These are phyloP conservation scores for Felis catus DNA, from an alignment of 2,113 vertebrate species.

Conservation along the genomic window DNA sequence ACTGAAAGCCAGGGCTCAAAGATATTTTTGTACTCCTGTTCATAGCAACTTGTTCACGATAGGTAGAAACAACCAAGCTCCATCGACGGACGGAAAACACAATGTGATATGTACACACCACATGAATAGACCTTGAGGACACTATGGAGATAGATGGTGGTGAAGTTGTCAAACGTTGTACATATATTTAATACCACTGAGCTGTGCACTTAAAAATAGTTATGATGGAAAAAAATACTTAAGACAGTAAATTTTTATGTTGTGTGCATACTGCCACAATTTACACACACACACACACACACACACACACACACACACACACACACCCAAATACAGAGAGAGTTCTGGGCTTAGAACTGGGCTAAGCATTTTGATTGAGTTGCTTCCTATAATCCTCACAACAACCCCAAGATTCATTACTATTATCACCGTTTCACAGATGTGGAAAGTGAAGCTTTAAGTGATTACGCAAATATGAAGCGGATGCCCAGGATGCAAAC, in stretches of 20 bases:
- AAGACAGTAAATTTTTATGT: not conserved
- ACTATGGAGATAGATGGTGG: not conserved
- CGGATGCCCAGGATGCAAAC: not conserved
- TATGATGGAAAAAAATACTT: not conserved
- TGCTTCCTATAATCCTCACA: not conserved
- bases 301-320: not conserved
- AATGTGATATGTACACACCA: not conserved
- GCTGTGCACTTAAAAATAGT: not conserved
- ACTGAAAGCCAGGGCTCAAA: not conserved
- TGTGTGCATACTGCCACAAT: not conserved
- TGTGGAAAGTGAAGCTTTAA: not conserved
- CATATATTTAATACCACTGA: not conserved
- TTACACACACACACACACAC: not conserved
- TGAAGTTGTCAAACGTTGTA: not conserved
- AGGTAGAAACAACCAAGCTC: not conserved
- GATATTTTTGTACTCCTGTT: not conserved
- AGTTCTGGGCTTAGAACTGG: not conserved
- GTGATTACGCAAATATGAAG: not conserved
- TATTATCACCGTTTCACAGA: not conserved
- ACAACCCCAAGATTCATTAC: not conserved
- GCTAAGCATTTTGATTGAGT: not conserved
- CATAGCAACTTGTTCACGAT: not conserved
- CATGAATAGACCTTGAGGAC: not conserved
- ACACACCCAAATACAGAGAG: not conserved
- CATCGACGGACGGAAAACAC: not conserved